Base-by-base conservation (phyloP, 1,140 invertebrate species). In the Saccostrea glomerata region DNA sequence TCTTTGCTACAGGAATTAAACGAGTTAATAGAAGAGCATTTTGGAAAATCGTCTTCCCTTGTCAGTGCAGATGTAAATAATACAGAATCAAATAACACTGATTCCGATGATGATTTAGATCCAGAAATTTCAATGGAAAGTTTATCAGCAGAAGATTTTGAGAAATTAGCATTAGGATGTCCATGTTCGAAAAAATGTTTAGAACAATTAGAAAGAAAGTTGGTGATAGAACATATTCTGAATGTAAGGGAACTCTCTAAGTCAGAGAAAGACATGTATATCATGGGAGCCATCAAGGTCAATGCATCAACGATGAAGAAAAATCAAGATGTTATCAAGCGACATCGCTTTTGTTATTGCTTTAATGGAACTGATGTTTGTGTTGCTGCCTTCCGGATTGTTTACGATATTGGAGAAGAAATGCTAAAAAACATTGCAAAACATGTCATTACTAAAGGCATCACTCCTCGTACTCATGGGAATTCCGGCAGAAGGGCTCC, bases 261-360 rank as follows among this genome's bases (percentile, higher is more conserved):
- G 36, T 83, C 47, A 40, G 82, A 83, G n/a, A 83, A 40, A n/a
- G 82, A 40, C 23, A 83, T 83, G 82, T 54, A 36, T 11, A 83
- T 83, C 2, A 83, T 54, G 82, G 30, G 82, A n/a, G 20, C 82
- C 25, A 12, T 83, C 13, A 83, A 47, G 40, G 47, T 13, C 13
- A 3, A 7, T 15, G 30, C 3, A 36, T 25, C 40, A 30, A 54
- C 23, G 20, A 17, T 11, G 11, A 12, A 12, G 5, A 83, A 40
- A 54, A n/a, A 54, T n/a, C n/a, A n/a, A n/a, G n/a, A n/a, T 1
- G 30, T 54, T 15, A 83, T n/a, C 11, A 83, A 83, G 36, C 82
- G 82, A 12, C 20, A 36, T 1, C 12, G 25, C 12, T 54, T 36
- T 40, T 83, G 30, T 47, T 83, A 83, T n/a, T 83, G 11, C 6